A percentile compares a stretch with the other conserved stretches of the same genome.
Conservation (phyloP, 2,113 vertebrate species). For the Cyrtonyx montezumae region DNA sequence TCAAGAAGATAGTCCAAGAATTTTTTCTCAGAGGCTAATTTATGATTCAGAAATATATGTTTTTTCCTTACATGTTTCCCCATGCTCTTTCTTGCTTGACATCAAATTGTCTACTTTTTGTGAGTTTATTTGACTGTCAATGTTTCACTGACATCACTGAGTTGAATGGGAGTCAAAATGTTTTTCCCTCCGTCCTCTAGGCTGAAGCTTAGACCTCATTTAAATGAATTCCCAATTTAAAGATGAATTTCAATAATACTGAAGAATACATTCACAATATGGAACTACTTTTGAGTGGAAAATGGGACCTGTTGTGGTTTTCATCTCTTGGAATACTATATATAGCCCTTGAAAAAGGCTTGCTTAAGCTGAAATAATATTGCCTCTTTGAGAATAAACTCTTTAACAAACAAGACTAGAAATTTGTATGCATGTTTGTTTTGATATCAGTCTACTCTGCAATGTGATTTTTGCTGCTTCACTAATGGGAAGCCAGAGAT, state of each 20-base stretch:
- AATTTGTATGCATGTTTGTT: constrained; percentile 21
- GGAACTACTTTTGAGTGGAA: constrained; percentile 3
- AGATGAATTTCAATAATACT: background rate
- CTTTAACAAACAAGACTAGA: constrained; percentile 35
- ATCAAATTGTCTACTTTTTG: background rate
- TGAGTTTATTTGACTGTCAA: background rate
- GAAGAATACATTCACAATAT: constrained; percentile 16
- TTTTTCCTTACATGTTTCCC: constrained; percentile 40
- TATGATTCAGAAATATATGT: constrained; percentile 17
- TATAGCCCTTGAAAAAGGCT: background rate
- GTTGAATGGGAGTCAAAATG: background rate
- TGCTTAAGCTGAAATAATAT: constrained; percentile 10
- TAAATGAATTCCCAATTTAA: background rate
- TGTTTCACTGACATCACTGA: background rate
- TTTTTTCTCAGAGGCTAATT: constrained; percentile 38
- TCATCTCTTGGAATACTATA: background rate
- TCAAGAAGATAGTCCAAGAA: background rate
- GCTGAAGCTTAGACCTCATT: background rate
- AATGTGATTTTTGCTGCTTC: background rate
- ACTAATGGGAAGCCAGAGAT: background rate
- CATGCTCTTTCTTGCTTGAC: constrained; percentile 30
- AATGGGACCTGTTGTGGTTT: background rate
- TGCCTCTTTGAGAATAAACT: constrained; percentile 63
- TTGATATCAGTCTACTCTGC: background rate
- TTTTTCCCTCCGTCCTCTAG: background rate